Evolutionary conservation across 2,888 invertebrate species (phyloP).

Genomic region (Pheosia gnoma): DNA sequence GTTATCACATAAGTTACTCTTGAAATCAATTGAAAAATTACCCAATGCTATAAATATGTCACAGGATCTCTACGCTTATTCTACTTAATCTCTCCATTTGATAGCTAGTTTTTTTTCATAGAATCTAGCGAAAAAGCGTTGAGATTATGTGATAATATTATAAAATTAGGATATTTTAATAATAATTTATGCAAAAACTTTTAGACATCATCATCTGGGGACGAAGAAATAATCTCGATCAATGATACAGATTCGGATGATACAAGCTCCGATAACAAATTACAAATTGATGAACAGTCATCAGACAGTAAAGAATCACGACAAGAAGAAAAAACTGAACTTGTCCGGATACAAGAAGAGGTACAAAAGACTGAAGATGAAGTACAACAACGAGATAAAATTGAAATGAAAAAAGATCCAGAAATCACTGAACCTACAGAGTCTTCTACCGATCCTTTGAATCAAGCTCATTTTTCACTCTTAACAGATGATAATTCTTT

Average conservation of each 20-base stretch:
- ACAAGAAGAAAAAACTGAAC: slow-evolving; percentile 18
- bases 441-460: slow-evolving; percentile 48
- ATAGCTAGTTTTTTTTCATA: too few relatives aligned
- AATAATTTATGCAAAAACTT: not conserved
- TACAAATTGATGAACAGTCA: slow-evolving; percentile 44
- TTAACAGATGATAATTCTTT: slow-evolving; percentile 73
- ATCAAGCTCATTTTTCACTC: slow-evolving; percentile 62
- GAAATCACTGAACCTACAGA: slow-evolving; percentile 17
- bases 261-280: slow-evolving; percentile 32
- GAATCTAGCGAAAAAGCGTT: too few relatives aligned
- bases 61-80: too few relatives aligned
- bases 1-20: too few relatives aligned
- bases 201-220: slow-evolving; percentile 24
- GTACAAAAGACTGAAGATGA: slow-evolving; percentile 5
- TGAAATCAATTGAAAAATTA: too few relatives aligned
- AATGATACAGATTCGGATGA: slow-evolving; percentile 55
- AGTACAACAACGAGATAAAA: not conserved
- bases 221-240: slow-evolving; percentile 62
- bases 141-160: too few relatives aligned
- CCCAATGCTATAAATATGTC: too few relatives aligned
- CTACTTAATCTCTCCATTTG: too few relatives aligned
- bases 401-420: slow-evolving; percentile 15
- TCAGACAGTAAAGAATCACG: slow-evolving; percentile 21
- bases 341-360: slow-evolving; percentile 16
- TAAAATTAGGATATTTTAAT: too few relatives aligned